Percentiles rank a stretch among this genome's conserved stretches.
phyloP scores from a whole-genome alignment of 2,888 invertebrate species.

The Clostera curtula region DNA sequence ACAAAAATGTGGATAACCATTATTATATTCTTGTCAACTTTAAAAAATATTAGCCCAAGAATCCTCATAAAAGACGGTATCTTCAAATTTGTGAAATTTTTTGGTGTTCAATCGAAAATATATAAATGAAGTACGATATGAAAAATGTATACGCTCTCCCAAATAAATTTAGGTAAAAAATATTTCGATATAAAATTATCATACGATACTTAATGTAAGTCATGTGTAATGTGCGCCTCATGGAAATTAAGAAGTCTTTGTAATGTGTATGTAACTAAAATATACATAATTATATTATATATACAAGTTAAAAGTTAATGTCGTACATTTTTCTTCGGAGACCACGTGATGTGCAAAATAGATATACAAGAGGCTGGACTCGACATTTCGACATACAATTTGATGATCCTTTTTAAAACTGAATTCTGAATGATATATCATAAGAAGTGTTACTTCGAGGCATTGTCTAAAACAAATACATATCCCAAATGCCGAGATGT shows the following conservation, averaged over 20 bases:
- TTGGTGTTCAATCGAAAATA: slow-evolving; percentile 72
- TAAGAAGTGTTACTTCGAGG: slow-evolving; percentile 19
- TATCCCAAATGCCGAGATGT: slow-evolving; percentile 63
- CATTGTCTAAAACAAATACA: slow-evolving; percentile 53
- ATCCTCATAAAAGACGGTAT: slow-evolving; percentile 62
- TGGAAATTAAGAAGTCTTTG: slow-evolving; percentile 70
- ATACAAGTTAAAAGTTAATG: slow-evolving; percentile 65
- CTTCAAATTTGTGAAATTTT: slow-evolving; percentile 71
- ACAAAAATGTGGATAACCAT: slow-evolving; percentile 73
- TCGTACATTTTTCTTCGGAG: slow-evolving; percentile 67
- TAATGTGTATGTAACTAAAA: slow-evolving; percentile 71
- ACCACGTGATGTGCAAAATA: slow-evolving; percentile 61
- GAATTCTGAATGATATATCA: slow-evolving; percentile 23
- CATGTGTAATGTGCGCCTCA: slow-evolving; percentile 72
- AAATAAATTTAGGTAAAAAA: slow-evolving; percentile 67
- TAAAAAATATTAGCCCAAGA: slow-evolving; percentile 65
- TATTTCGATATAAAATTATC: slow-evolving; percentile 71
- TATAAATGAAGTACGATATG: slow-evolving; percentile 64
- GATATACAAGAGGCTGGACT: slow-evolving; percentile 38
- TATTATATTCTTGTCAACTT: slow-evolving; percentile 73
- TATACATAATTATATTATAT: slow-evolving; percentile 71
- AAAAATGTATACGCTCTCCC: slow-evolving; percentile 73
- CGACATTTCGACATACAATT: slow-evolving; percentile 54
- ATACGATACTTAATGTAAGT: slow-evolving; percentile 66
- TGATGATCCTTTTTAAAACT: slow-evolving; percentile 25